Conservation (phyloP, 2,888 invertebrate genomes). For the Blastobasis adustella region DNA sequence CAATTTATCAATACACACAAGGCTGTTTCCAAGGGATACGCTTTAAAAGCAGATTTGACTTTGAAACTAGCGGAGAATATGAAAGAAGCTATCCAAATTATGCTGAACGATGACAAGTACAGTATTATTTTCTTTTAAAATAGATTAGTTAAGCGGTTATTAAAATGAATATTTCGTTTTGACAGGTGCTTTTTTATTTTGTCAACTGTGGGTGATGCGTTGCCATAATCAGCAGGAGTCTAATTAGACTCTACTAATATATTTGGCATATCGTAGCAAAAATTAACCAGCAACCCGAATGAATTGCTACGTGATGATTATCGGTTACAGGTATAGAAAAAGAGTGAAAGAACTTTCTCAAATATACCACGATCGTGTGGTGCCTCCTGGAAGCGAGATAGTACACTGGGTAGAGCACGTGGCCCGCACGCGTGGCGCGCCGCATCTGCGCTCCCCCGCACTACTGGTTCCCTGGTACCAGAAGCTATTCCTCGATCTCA, state of each 20-base stretch:
- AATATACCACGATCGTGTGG: constrained; percentile 34
- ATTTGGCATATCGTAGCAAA: no score
- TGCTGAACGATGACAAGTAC: constrained; percentile 29
- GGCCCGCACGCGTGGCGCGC: constrained; percentile 30
- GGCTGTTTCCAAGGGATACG: constrained; percentile 37
- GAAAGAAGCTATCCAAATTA: constrained; percentile 26
- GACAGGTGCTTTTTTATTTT: no score
- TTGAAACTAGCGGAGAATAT: constrained; percentile 25
- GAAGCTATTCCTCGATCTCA: constrained; percentile 33
- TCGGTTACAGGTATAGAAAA: constrained; percentile 22
- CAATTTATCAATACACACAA: constrained; percentile 41
- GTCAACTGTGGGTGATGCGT: no score
- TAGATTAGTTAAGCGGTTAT: no score
- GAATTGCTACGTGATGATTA: no score
- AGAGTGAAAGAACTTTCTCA: constrained; percentile 28
- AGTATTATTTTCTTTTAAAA: constrained; percentile 7
- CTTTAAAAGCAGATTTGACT: constrained; percentile 26
- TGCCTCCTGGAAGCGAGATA: constrained; percentile 28
- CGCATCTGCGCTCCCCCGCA: constrained; percentile 34
- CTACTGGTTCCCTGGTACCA: constrained; percentile 34
- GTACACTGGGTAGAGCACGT: constrained; percentile 40
- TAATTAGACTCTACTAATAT: no score
- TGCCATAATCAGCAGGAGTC: no score
- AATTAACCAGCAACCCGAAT: no score
- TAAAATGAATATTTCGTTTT: no score